phyloP scores from a whole-genome alignment of 2,888 invertebrate species.

The Epirrhoe tristata region DNA sequence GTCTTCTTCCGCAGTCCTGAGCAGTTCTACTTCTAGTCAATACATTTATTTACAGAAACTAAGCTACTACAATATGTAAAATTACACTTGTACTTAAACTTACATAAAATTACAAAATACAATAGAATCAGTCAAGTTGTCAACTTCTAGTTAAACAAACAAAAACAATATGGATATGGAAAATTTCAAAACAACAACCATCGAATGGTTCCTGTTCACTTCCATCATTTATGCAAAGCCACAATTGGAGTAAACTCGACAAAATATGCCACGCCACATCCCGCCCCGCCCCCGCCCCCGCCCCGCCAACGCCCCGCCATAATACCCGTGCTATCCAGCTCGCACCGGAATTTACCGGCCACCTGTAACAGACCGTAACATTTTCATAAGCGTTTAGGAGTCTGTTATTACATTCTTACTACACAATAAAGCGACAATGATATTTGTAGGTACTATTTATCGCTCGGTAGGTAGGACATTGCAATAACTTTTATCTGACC shows the following conservation, averaged over 20 bases:
- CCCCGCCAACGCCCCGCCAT: constrained; percentile 41
- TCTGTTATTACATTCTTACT: constrained; percentile 5
- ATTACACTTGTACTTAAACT: no score
- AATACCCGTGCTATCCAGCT: constrained; percentile 62
- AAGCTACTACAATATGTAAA: no score
- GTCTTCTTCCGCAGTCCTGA: no score
- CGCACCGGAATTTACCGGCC: constrained; percentile 68
- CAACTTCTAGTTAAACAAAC: no score
- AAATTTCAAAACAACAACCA: no score
- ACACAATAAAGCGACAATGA: neutral
- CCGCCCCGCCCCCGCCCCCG: constrained; percentile 36
- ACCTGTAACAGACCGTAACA: constrained; percentile 73
- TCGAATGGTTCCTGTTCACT: constrained; percentile 1
- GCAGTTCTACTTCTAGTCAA: no score
- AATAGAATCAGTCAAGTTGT: no score
- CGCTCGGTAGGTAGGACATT: no score
- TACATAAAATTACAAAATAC: no score
- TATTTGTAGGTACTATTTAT: neutral
- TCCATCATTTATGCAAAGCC: constrained; percentile 28
- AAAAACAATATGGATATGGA: no score
- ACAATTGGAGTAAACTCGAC: constrained; percentile 25
- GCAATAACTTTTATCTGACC: no score
- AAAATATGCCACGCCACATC: constrained; percentile 31
- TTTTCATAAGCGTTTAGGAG: constrained; percentile 60
- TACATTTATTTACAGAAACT: no score